phyloP scores from a whole-genome alignment of 1,140 invertebrate genomes.

The Bombus soroeensis region DNA sequence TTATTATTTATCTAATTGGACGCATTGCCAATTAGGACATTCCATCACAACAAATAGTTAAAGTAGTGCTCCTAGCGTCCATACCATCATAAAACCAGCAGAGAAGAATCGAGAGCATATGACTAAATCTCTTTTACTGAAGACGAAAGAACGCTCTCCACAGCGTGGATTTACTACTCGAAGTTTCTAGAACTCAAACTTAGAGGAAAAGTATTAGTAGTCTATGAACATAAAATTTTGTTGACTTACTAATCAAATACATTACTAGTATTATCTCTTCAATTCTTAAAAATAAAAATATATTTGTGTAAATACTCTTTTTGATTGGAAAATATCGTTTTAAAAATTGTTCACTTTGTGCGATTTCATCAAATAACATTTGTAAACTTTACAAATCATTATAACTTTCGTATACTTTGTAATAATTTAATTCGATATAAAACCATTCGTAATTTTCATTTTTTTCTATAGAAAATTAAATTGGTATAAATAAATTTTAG shows the following conservation, averaged over 20 bases:
- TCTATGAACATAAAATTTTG: slow-evolving; percentile 20
- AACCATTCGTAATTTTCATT: slow-evolving; percentile 39
- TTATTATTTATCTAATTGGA: too few relatives aligned
- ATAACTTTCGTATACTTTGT: slow-evolving; percentile 53
- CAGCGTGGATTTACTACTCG: too few relatives aligned
- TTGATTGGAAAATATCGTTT: slow-evolving; percentile 35
- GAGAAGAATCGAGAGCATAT: too few relatives aligned
- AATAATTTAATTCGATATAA: slow-evolving; percentile 30
- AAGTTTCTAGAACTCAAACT: too few relatives aligned
- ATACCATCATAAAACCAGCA: too few relatives aligned
- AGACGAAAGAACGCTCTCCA: too few relatives aligned
- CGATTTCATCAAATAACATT: slow-evolving; percentile 50
- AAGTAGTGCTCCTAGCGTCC: too few relatives aligned
- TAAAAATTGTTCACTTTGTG: slow-evolving; percentile 44
- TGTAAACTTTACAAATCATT: slow-evolving; percentile 62
- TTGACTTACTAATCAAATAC: background rate
- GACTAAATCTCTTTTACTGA: too few relatives aligned
- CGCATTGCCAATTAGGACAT: too few relatives aligned
- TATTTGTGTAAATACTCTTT: slow-evolving; percentile 38
- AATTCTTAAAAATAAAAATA: slow-evolving; percentile 47
- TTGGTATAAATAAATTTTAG: slow-evolving; percentile 57
- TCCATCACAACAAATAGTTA: too few relatives aligned
- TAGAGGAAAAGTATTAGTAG: background rate
- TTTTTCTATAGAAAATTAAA: slow-evolving; percentile 50
- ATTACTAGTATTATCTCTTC: slow-evolving; percentile 25